Percentiles rank a stretch among this genome's conserved stretches.
phyloP scores from a whole-genome alignment of 2,113 vertebrate species.

The Sterrhoptilus dennistouni region DNA sequence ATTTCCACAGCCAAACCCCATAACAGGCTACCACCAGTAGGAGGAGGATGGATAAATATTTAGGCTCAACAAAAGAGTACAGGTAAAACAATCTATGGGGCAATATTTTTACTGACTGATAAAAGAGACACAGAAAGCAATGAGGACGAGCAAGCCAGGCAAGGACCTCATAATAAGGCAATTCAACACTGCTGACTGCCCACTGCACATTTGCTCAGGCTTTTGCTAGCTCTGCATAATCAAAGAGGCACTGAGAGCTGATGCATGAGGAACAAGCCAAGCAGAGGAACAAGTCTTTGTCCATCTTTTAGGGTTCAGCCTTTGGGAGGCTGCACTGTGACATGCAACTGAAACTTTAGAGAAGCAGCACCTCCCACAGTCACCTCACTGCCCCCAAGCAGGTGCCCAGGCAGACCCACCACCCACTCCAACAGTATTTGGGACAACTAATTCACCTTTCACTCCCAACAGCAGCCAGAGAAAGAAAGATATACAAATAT shows the following conservation, averaged over 20 bases:
- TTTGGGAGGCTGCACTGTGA: background rate
- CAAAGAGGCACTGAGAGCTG: background rate
- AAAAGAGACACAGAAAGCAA: background rate
- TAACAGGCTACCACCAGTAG: background rate
- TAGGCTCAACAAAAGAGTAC: background rate
- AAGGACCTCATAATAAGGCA: background rate
- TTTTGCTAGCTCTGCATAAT: constrained; percentile 15
- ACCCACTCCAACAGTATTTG: fast-evolving
- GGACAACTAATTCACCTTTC: background rate
- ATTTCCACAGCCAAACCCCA: background rate
- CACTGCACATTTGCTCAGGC: background rate
- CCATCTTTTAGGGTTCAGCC: background rate
- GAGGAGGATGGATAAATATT: background rate
- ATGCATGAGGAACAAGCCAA: background rate
- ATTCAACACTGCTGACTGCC: background rate
- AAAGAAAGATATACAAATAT: fast-evolving
- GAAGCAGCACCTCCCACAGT: background rate
- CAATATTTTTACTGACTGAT: background rate
- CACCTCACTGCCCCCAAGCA: fast-evolving
- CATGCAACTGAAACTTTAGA: fast-evolving
- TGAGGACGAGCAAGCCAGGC: background rate
- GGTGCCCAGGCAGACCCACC: background rate
- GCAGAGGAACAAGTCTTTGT: background rate
- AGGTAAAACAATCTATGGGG: background rate
- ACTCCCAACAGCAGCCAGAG: background rate